Percentiles rank a stretch among this genome's conserved stretches.
Evolutionary conservation across 2,888 invertebrate species (phyloP).

Genomic region (Cryptus armator): DNA sequence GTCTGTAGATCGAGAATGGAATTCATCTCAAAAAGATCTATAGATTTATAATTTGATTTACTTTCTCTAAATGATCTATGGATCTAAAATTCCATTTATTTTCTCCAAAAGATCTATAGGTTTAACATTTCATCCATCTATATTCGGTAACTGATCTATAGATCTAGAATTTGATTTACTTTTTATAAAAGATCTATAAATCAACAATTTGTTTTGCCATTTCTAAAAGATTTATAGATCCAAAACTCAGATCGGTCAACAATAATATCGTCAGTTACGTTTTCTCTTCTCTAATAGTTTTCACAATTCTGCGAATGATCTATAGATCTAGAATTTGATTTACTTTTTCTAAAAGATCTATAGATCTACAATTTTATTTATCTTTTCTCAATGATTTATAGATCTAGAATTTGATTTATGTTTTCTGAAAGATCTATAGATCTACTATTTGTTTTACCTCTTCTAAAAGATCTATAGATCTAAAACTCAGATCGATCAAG

Average conservation of each 20-base stretch:
- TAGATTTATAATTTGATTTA: neutral
- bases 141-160: neutral
- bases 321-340: neutral
- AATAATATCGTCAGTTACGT: neutral
- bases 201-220: too few relatives aligned
- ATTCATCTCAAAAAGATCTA: neutral
- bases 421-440: neutral
- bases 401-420: too few relatives aligned
- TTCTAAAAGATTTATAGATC: neutral
- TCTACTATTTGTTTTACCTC: neutral
- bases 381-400: neutral
- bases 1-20: too few relatives aligned
- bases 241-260: neutral
- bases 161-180: neutral
- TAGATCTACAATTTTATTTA: neutral
- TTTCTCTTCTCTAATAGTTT: too few relatives aligned
- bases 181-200: neutral
- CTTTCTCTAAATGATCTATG: neutral
- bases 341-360: neutral
- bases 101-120: neutral
- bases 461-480: neutral
- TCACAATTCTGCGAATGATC: too few relatives aligned
- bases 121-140: neutral
- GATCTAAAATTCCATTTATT: too few relatives aligned
- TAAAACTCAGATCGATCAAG: neutral